Evolutionary conservation across 2,888 invertebrate species (phyloP), one percentile per base, ranked within the genome.

Genomic region (Scaptomyza reducta): DNA sequence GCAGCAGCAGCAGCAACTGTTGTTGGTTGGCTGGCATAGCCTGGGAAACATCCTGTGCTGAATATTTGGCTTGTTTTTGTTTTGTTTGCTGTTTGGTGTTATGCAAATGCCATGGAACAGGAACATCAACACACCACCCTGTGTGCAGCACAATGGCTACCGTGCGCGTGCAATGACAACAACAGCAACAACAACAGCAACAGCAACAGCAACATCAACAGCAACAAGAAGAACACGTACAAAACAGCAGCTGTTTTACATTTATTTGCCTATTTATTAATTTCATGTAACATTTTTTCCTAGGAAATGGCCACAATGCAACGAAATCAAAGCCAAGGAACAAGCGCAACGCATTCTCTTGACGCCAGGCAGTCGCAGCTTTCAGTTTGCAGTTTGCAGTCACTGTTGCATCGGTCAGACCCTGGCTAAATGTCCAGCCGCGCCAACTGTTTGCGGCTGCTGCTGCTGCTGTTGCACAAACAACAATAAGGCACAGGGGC

Each of bases 221-320:
- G 49, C 60, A 67, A 75, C 77, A 76, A 76, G 73, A 76, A 74
- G 67, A 83, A 83, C 82, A 86, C 87, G 87, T 87, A 82, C 87
- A 87, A 83, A 81, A 87, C 87, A 87, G 87, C 87, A 83, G 82
- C 82, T 83, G 82, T 83, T 83, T 87, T 87, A 83, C 82, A 83
- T 83, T 83, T 83, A 83, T 83, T 83, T 83, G 86, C 88, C 88
- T 85, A 85, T 85, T 85, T 85, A 85, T 85, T 85, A 85, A 85
- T 85, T 85, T 85, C 84, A 87, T 85, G 86, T 87, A 85, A 86
- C 88, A 85, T 86, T 85, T 87, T 87, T 85, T 87, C 88, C 88
- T 83, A 87, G 88, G 75, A 85, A 87, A 87, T 73, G 74, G 80
- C 87, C 80, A 81, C 82, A 83, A 83, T 83, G 82, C 82, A 76